Evolutionary conservation across 1,140 invertebrate genomes (phyloP).

Genomic region (Drosophila arizonae): DNA sequence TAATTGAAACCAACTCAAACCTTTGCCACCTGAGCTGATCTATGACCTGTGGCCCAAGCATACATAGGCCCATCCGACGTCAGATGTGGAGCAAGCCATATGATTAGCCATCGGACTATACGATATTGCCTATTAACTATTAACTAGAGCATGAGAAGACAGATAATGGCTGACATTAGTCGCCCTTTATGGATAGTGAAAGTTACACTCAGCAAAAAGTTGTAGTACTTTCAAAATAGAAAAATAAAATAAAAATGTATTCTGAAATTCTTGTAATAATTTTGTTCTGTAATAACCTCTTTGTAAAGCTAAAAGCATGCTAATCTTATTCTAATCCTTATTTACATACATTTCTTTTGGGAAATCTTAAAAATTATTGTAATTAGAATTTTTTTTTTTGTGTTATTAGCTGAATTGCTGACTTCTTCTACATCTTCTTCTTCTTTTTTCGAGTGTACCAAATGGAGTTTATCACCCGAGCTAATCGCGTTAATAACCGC

Average conservation of each 20-base stretch:
- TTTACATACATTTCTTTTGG: no score
- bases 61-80: constrained; percentile 48
- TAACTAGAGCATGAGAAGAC: constrained; percentile 32
- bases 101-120: constrained; percentile 7
- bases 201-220: constrained; percentile 36
- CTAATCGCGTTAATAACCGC: constrained; percentile 58
- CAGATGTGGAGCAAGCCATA: constrained; percentile 27
- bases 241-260: not conserved
- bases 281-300: no score
- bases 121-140: constrained; percentile 39
- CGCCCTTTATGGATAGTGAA: constrained; percentile 57
- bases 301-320: no score
- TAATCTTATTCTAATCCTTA: no score
- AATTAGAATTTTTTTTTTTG: no score
- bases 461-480: constrained; percentile 42
- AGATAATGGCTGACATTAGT: constrained; percentile 57
- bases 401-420: no score
- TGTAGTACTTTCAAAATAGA: not conserved
- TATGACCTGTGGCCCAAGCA: constrained; percentile 44
- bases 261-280: no score
- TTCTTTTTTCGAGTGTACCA: not conserved
- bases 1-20: constrained; percentile 36
- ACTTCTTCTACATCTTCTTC: no score
- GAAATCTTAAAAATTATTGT: no score
- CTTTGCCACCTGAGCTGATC: constrained; percentile 11